Evolutionary conservation across 1,140 invertebrate species (phyloP).

Genomic region (Drosophila nebulosa): DNA sequence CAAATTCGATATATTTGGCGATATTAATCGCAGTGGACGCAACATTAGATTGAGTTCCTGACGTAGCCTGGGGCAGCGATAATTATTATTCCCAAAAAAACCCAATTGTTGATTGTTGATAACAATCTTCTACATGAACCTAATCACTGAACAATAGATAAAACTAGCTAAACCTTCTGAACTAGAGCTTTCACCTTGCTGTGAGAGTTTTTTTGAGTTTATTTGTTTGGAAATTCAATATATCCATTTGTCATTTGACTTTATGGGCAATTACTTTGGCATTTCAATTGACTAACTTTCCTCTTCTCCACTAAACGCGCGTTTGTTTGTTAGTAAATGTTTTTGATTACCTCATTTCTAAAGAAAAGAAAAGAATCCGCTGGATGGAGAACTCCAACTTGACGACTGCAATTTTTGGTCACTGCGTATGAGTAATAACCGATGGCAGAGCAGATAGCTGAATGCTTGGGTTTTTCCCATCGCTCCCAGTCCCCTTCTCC

Average conservation of each 20-base stretch:
- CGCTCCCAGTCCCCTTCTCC: too few species aligned
- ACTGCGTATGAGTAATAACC: slow-evolving; percentile 73
- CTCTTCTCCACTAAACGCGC: background rate
- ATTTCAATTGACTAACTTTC: slow-evolving; percentile 47
- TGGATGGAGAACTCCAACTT: slow-evolving; percentile 29
- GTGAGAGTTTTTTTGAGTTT: too few species aligned
- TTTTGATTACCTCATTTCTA: slow-evolving; percentile 62
- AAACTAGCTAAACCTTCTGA: too few species aligned
- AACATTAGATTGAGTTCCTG: too few species aligned
- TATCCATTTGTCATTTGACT: slow-evolving; percentile 15
- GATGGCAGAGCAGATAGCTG: slow-evolving; percentile 26
- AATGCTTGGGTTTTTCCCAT: slow-evolving; percentile 5
- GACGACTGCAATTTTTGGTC: slow-evolving; percentile 44
- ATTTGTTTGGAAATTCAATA: background rate
- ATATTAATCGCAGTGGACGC: too few species aligned
- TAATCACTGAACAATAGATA: too few species aligned
- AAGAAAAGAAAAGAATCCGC: slow-evolving; percentile 22
- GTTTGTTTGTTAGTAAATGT: background rate
- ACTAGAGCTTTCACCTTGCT: too few species aligned
- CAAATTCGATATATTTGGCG: too few species aligned
- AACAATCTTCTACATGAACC: too few species aligned
- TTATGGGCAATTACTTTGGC: slow-evolving; percentile 41
- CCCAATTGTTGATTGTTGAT: too few species aligned
- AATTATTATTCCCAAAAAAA: too few species aligned
- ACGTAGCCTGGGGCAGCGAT: too few species aligned